Percentiles rank a stretch among this genome's conserved stretches.
Evolutionary conservation across 2,888 invertebrate species (phyloP).

Genomic region (Rotaria macrura): DNA sequence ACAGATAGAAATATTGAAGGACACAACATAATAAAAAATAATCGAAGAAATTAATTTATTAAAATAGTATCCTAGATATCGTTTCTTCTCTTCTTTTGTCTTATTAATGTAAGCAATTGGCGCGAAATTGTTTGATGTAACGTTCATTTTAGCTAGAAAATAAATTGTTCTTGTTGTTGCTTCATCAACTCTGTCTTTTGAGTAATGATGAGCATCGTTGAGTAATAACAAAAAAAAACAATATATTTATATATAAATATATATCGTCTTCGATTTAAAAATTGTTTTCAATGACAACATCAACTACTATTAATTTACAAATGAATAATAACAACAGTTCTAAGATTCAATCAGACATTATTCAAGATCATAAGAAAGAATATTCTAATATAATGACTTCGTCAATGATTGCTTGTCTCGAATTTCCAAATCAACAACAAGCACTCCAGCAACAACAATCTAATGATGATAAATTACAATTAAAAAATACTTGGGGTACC

Average conservation of each 20-base stretch:
- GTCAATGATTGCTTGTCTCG: background rate
- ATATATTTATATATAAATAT: no score
- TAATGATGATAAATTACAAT: constrained; percentile 10
- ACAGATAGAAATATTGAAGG: background rate
- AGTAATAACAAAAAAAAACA: no score
- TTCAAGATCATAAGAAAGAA: background rate
- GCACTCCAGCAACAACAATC: constrained; percentile 15
- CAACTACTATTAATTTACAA: background rate
- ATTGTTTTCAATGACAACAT: background rate
- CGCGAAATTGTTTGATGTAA: constrained; percentile 1
- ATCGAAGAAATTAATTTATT: background rate
- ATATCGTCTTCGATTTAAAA: background rate
- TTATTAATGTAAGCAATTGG: background rate
- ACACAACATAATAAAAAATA: background rate
- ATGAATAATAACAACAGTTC: background rate
- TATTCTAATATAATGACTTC: background rate
- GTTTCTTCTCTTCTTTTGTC: background rate
- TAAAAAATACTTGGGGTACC: constrained; percentile 1
- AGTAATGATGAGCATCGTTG: background rate
- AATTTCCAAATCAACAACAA: constrained; percentile 14
- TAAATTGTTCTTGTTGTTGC: background rate
- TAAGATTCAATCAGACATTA: background rate
- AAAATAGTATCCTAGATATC: background rate
- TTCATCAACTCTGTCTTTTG: background rate
- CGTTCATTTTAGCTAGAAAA: background rate